These are phyloP conservation scores for Sander lucioperca DNA, from an alignment of 2,113 vertebrate genomes.

Conservation along the genomic window DNA sequence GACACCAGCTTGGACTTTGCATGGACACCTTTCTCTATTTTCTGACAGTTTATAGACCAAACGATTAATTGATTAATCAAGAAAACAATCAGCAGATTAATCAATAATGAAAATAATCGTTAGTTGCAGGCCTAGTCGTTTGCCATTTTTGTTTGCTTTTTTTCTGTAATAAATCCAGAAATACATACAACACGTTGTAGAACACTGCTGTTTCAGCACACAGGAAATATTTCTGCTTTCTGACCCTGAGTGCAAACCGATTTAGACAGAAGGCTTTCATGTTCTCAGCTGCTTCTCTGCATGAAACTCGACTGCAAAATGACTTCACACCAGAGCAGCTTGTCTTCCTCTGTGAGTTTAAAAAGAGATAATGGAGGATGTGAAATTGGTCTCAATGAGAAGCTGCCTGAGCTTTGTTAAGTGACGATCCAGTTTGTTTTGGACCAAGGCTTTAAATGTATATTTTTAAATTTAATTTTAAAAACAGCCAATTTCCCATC, in stretches of 20 bases:
- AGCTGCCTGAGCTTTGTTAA: neutral
- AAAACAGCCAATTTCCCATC: neutral
- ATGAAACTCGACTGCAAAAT: conserved; percentile 18
- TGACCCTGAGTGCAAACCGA: conserved; percentile 18
- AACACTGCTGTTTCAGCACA: conserved; percentile 8
- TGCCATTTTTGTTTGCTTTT: neutral
- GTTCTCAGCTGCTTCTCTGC: conserved; percentile 31
- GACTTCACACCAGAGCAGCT: conserved; percentile 16
- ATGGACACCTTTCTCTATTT: no score
- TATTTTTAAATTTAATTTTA: no score
- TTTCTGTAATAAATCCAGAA: neutral
- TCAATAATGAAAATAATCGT: no score
- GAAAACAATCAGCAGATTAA: no score
- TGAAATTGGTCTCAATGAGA: neutral
- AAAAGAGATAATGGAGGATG: neutral
- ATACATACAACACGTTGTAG: neutral
- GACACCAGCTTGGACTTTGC: no score
- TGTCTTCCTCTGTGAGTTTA: conserved; percentile 5
- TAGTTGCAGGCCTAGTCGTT: neutral
- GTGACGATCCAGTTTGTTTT: neutral
- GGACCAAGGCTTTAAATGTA: neutral
- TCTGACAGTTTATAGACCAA: no score
- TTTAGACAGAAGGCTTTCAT: conserved; percentile 24
- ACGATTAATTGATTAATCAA: no score
- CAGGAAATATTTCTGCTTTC: conserved; percentile 33